These are phyloP conservation scores for Acanthurus lineatus DNA, from an alignment of 2,797 vertebrate genomes.

Conservation along the genomic window DNA sequence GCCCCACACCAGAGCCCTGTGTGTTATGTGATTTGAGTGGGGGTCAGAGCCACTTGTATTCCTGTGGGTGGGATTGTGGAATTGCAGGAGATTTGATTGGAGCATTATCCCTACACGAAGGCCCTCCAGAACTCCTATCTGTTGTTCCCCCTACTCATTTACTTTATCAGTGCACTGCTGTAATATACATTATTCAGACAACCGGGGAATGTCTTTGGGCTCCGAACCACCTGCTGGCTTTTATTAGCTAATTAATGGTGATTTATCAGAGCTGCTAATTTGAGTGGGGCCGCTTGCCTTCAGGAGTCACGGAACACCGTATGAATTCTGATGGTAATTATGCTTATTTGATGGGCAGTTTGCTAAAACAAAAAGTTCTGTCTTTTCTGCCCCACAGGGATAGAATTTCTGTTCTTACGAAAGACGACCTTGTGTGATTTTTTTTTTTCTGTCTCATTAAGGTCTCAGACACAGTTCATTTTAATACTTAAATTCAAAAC, in stretches of 20 bases:
- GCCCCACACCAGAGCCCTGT: slow-evolving; percentile 66
- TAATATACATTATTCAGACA: slow-evolving; percentile 97
- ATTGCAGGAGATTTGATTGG: slow-evolving; percentile 83
- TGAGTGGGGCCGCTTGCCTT: slow-evolving; percentile 92
- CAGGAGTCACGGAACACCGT: slow-evolving; percentile 89
- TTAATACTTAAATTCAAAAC: slow-evolving; percentile 73
- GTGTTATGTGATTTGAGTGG: slow-evolving; percentile 80
- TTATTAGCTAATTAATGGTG: slow-evolving; percentile 99
- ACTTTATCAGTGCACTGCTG: slow-evolving; percentile 87
- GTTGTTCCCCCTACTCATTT: slow-evolving; percentile 88
- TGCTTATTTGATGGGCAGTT: slow-evolving; percentile 93
- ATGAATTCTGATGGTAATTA: slow-evolving; percentile 95
- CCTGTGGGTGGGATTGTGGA: slow-evolving; percentile 86
- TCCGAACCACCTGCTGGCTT: slow-evolving; percentile 96
- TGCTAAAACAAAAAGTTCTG: slow-evolving; percentile 91
- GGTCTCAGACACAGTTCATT: slow-evolving; percentile 71
- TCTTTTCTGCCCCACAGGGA: slow-evolving; percentile 85
- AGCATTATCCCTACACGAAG: slow-evolving; percentile 80
- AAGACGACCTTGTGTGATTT: slow-evolving; percentile 83
- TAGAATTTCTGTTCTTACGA: slow-evolving; percentile 82
- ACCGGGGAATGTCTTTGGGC: slow-evolving; percentile 94
- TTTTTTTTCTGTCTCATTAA: slow-evolving; percentile 79
- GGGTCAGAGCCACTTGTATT: slow-evolving; percentile 89
- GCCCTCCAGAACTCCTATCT: slow-evolving; percentile 83
- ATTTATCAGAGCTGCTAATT: slow-evolving; percentile 98